Base-by-base conservation (phyloP, 2,888 invertebrate genomes). In the Cataglyphis livida region DNA sequence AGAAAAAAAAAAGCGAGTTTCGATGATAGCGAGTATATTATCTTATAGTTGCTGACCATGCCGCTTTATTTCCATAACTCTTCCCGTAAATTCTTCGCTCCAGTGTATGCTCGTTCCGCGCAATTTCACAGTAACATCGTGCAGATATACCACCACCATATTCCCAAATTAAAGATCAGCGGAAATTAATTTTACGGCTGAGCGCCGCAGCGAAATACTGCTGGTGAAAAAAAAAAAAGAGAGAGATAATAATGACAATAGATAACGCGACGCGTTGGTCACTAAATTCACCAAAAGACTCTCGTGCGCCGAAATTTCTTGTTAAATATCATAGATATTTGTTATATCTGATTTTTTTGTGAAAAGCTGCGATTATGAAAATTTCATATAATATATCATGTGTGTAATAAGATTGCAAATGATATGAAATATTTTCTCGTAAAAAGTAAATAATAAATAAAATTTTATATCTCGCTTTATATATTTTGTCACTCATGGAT, bases 11-110 rank as follows among this genome's bases (percentile, higher is more conserved):
- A 38, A 61, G 35, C 81, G 66, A 81, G 12, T 78, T 68, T 59
- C 73, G 28, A 83, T 41, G 57, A 81, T 48, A 51, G 84, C 32
- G 75, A 81, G 35, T 78, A 74, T 82, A 85, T 86, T 81, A 81
- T 41, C 65, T 61, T 81, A 84, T 73, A 64, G 57, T 38, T 66
- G 48, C 65, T 82, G 79, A 79, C 79, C 32, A 28, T 10, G 21
- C 28, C 32, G 70, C 81, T 86, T 84, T 84, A 87, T 90, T 89
- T 88, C 84, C 85, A 86, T 85, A 85, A 87, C 68, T 73, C 84
- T 83, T 84, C 68, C 62, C 51, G 28, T 54, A 76, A 86, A 25
- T 73, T 44, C 59, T 59, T 38, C 57, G 28, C 65, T 25, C 32
- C n/a, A n/a, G 44, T 76, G 62, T 12, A 78, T 12, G 51, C 35